Evolutionary conservation across 2,888 invertebrate genomes (phyloP), one percentile per base, ranked within the genome.

Genomic region (Podotricha telesiphe): DNA sequence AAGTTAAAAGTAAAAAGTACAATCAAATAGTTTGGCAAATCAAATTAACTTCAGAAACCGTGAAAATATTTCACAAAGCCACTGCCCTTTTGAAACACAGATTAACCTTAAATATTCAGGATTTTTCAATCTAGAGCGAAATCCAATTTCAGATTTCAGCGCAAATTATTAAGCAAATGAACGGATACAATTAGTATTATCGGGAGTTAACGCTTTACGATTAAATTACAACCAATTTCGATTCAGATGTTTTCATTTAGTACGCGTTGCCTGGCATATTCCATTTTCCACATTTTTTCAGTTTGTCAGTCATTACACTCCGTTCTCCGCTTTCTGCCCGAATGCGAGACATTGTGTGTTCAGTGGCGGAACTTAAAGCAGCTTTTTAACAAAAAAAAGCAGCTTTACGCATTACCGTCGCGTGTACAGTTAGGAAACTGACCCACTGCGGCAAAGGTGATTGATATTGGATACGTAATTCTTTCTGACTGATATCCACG

Each of bases 101-200:
- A 65, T 68, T 71, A 67, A 69, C 62, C 65, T 66, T 67, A 69
- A 74, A 65, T 72, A 67, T 69, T 69, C 65, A 67, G 68, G 67
- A 65, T 67, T 66, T 68, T 73, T 70, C 65, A 34, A 50, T 50
- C 42, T 22, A 61, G 75, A 77, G 74, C 70, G 73, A 74, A 74
- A 73, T 70, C 73, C 74, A 76, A 75, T 78, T 73, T 69, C 68
- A 73, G 72, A 75, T 74, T 70, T 72, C 71, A 59, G 37, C 68
- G 71, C 70, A 73, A 77, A 77, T 76, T 73, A 69, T 48, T 17
- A 62, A 62, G 61, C 69, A 68, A 73, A 70, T 65, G 73, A 73
- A 71, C 64, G 71, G 67, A 71, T 71, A 74, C 75, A 75, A 75
- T 74, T 73, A 73, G 65, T 70, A 71, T 75, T 72, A 77, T 76